Evolutionary conservation across 2,888 invertebrate genomes (phyloP).

Genomic region (Ypsolopha sequella): DNA sequence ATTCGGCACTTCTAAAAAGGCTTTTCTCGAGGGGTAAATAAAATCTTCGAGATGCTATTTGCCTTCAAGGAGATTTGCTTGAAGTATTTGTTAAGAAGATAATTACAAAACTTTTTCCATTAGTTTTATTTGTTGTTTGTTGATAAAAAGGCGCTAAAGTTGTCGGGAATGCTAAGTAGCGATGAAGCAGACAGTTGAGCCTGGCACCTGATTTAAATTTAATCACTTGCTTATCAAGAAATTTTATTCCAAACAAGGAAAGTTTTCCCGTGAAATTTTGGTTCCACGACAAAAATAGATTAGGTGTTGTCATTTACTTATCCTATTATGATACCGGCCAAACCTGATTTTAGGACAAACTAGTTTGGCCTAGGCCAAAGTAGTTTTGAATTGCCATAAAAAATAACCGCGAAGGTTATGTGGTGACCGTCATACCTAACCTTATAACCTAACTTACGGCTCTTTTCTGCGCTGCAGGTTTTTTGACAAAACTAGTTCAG

Average conservation of each 20-base stretch:
- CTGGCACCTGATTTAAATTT: not conserved
- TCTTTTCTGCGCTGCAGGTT: no score
- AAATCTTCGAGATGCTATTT: conserved; percentile 65
- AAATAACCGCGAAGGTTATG: no score
- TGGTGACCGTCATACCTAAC: no score
- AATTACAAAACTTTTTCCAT: conserved; percentile 71
- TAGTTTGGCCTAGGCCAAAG: no score
- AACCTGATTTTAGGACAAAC: no score
- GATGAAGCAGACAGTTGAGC: not conserved
- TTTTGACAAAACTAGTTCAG: no score
- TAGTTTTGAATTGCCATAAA: no score
- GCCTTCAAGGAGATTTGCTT: conserved; percentile 66
- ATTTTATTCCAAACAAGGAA: no score
- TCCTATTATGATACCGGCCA: no score
- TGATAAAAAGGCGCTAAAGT: conserved; percentile 7
- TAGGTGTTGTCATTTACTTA: no score
- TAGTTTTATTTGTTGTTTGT: conserved; percentile 65
- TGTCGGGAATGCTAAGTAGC: conserved; percentile 3
- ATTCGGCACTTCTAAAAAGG: not conserved
- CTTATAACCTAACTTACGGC: no score
- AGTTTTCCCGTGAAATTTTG: not conserved
- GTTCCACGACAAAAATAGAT: not conserved
- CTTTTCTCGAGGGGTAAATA: conserved; percentile 21
- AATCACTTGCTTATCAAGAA: not conserved
- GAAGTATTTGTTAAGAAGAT: conserved; percentile 66